Evolutionary conservation across 2,113 vertebrate genomes (phyloP), one percentile per base, ranked within the genome.

Genomic region (Muntiacus muntjak): DNA sequence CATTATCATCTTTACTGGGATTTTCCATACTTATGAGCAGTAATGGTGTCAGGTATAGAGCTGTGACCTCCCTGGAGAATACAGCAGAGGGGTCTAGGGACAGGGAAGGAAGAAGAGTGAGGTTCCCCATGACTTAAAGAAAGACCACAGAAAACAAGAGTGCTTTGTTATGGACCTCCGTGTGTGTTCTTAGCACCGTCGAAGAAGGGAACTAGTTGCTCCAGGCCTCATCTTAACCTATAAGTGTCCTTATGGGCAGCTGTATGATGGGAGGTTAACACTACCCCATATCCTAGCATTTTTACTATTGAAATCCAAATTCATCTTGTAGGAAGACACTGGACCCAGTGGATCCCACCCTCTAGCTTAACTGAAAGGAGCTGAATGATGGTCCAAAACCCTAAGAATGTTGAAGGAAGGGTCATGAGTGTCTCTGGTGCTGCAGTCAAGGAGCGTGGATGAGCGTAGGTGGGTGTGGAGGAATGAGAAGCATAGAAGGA

Each of bases 281-380:
- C 13, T 43, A 25, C 45, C n/a, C 50, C 60, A 45, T 8, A 40
- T 85, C 45, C 57, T 94, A 83, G 40, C 74, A 33, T 17, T 90
- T 94, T 81, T 83, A 88, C 52, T 33, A 14, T 95, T 86, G 71
- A 90, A 85, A 88, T 89, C 78, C 52, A 95, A 97, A 62, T 43
- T 97, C 14, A 12, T 28, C 11, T 78, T 96, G 78, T 78, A 94
- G 52, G 33, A 95, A 95, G n/a, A 84, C 17, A 33, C 4, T 79
- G 64, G 58, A 19, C 62, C n/a, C 17, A 7, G 16, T 74, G 23
- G 45, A 43, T 45, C 54, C 74, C 21, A 33, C 3, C 64, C n/a
- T 8, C 25, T 92, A 17, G 52, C 52, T 7, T 95, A 81, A 88
- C 3, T 94, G 21, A 62, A 83, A n/a, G 55, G 74, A 96, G 33